Conservation (phyloP, 2,113 vertebrate species). For the Leptosomus discolor region DNA sequence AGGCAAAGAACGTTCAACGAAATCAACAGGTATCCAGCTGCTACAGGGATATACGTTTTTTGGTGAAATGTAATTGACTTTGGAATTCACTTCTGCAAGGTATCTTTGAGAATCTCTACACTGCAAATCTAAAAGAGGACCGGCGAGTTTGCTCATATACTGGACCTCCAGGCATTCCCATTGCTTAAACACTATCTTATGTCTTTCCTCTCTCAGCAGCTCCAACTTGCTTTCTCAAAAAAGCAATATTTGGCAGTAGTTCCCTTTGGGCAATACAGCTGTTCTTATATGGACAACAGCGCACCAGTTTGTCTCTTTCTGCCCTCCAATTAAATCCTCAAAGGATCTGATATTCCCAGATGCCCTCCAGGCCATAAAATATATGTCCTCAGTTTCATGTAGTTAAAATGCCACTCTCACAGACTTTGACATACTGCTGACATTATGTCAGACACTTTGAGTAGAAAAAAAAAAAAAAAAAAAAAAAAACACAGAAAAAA, state of each 20-base stretch:
- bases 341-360: not conserved
- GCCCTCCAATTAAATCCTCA: not conserved
- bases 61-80: not conserved
- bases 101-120: not conserved
- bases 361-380: not conserved
- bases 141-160: not conserved
- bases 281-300: not conserved
- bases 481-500: not conserved
- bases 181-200: not conserved
- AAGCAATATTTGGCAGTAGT: not conserved
- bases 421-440: not conserved
- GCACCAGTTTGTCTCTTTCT: not conserved
- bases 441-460: not conserved
- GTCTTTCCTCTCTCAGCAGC: not conserved
- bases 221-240: not conserved
- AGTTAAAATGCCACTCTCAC: not conserved
- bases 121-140: not conserved
- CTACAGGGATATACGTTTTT: accelerated
- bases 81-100: not conserved
- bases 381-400: not conserved
- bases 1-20: not conserved
- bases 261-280: not conserved
- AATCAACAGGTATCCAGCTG: not conserved
- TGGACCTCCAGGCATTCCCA: not conserved
- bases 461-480: not conserved